phyloP scores from a whole-genome alignment of 2,113 vertebrate species.

The Platanista minor region DNA sequence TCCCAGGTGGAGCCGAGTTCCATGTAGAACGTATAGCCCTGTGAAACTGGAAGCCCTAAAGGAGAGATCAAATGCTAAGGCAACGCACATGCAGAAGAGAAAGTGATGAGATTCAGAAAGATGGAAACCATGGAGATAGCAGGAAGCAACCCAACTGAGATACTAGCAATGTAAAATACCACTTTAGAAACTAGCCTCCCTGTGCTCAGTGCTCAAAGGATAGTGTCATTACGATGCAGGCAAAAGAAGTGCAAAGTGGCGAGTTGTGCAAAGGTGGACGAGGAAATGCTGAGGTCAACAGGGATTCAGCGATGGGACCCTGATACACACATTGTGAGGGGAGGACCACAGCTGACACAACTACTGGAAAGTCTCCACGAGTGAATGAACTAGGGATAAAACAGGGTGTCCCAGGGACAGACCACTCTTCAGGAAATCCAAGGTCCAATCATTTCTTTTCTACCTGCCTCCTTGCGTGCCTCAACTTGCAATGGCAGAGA shows the following conservation, averaged over 20 bases:
- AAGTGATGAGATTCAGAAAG: not conserved
- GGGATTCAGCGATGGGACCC: not conserved
- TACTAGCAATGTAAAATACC: not conserved
- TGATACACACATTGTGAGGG: accelerated
- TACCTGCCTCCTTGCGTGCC: not conserved
- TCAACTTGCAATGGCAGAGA: not conserved
- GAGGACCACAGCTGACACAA: not conserved
- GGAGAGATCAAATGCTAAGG: not conserved
- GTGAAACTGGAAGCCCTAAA: not conserved
- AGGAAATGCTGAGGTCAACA: accelerated
- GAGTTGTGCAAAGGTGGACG: not conserved
- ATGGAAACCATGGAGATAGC: not conserved
- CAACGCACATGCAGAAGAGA: not conserved
- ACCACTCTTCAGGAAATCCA: not conserved
- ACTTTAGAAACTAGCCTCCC: not conserved
- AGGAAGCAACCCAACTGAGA: not conserved
- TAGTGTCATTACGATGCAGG: not conserved
- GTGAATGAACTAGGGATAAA: not conserved
- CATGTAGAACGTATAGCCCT: accelerated
- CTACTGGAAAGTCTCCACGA: not conserved
- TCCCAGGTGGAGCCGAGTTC: not conserved
- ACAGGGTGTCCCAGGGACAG: not conserved
- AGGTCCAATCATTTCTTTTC: not conserved
- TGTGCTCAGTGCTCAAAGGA: not conserved
- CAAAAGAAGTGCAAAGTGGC: accelerated